phyloP scores from a whole-genome alignment of 2,797 vertebrate species.

The Cichlasoma orientale region DNA sequence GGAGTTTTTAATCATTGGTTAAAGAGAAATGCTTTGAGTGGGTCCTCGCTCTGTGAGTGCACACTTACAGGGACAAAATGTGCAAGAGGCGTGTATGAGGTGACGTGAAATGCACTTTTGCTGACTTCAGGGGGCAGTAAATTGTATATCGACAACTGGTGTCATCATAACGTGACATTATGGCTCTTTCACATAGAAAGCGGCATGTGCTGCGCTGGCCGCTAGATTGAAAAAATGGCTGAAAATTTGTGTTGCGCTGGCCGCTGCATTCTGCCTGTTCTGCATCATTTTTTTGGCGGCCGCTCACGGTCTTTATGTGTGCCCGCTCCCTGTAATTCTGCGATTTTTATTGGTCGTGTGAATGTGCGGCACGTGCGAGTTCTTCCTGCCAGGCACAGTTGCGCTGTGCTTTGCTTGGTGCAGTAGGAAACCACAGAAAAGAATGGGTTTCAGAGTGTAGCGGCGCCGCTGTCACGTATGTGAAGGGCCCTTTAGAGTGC shows the following conservation, averaged over 20 bases:
- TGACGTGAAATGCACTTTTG: neutral
- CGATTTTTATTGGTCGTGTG: too few species aligned
- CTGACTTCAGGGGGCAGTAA: conserved; percentile 18
- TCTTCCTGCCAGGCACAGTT: neutral
- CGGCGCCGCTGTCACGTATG: neutral
- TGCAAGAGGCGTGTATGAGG: neutral
- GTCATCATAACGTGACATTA: neutral
- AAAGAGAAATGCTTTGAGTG: conserved; percentile 1
- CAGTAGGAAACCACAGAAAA: neutral
- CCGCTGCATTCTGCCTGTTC: neutral
- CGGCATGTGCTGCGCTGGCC: neutral
- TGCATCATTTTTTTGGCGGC: too few species aligned
- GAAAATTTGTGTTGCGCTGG: neutral
- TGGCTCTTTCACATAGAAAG: neutral
- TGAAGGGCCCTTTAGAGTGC: neutral
- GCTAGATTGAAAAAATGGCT: neutral
- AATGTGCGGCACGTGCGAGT: neutral
- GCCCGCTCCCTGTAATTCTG: too few species aligned
- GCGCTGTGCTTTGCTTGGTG: neutral
- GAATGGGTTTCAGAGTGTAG: neutral
- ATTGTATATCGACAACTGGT: conserved; percentile 15
- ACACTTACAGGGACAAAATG: neutral
- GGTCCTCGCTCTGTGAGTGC: neutral
- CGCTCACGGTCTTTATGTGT: too few species aligned
- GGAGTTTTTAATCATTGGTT: conserved; percentile 39